phyloP scores from a whole-genome alignment of 2,888 invertebrate species.

The Lycaena phlaeas region DNA sequence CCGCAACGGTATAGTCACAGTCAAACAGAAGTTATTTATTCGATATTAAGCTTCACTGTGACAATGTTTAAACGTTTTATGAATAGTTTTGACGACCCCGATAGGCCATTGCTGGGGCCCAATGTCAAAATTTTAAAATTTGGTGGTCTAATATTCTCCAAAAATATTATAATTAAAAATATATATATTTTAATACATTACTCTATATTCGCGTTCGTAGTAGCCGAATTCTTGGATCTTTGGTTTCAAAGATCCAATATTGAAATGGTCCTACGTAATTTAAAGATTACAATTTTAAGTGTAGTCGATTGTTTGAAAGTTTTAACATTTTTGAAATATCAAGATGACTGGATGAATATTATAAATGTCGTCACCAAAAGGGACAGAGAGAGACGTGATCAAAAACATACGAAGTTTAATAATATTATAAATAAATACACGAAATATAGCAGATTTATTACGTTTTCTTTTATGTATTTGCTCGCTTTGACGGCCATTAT shows the following conservation, averaged over 20 bases:
- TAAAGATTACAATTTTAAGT: not conserved
- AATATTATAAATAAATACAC: not conserved
- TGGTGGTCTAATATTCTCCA: not conserved
- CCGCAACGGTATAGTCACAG: too few relatives aligned
- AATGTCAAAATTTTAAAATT: not conserved
- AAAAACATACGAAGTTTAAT: not conserved
- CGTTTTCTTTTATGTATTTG: not conserved
- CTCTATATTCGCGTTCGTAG: not conserved
- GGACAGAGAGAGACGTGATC: not conserved
- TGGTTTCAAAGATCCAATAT: not conserved
- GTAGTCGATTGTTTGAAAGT: not conserved
- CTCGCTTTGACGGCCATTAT: not conserved
- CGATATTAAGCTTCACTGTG: not conserved
- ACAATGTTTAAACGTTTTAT: not conserved
- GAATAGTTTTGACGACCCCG: not conserved
- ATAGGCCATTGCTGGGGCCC: not conserved
- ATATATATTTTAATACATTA: not conserved
- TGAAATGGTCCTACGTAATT: not conserved
- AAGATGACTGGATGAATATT: constrained; percentile 1
- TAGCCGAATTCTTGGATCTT: not conserved
- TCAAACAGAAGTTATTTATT: too few relatives aligned
- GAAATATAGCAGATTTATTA: not conserved
- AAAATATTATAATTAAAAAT: not conserved
- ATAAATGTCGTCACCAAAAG: not conserved
- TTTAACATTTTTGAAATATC: not conserved